Evolutionary conservation across 2,888 invertebrate genomes (phyloP).

Genomic region (Rhagophthalmus giganteus): DNA sequence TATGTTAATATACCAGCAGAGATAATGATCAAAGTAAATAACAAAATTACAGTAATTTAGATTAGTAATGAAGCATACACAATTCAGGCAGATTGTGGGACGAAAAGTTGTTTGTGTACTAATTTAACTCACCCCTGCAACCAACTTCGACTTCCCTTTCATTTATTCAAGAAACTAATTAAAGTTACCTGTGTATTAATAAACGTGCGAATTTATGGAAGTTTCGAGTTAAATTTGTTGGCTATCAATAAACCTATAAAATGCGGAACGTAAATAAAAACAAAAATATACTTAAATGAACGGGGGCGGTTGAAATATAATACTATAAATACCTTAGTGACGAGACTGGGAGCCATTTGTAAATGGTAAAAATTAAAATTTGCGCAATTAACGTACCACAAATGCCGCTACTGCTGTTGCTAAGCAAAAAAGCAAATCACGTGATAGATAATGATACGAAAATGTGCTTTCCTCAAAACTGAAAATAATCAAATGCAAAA

Average conservation of each 20-base stretch:
- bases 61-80: neutral
- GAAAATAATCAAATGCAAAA: conserved; percentile 28
- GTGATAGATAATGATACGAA: conserved; percentile 14
- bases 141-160: conserved; percentile 15
- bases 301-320: too few relatives aligned
- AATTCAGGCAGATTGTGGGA: neutral
- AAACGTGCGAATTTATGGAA: conserved; percentile 18
- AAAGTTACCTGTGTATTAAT: conserved; percentile 20
- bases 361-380: conserved; percentile 42
- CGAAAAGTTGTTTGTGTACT: conserved; percentile 12
- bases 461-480: conserved; percentile 24
- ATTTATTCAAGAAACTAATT: conserved; percentile 25
- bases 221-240: conserved; percentile 2
- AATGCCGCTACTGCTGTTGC: conserved; percentile 7
- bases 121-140: conserved; percentile 12
- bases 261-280: neutral
- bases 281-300: neutral
- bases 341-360: conserved; percentile 46
- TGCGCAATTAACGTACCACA: conserved; percentile 31
- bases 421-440: conserved; percentile 31
- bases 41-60: conserved; percentile 14
- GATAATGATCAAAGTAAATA: conserved; percentile 24
- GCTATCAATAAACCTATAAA: neutral
- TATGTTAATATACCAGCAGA: conserved; percentile 8
- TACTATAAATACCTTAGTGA: conserved; percentile 3